These are phyloP conservation scores for Gymnosoma rotundatum DNA, from an alignment of 2,888 invertebrate species.

Conservation along the genomic window DNA sequence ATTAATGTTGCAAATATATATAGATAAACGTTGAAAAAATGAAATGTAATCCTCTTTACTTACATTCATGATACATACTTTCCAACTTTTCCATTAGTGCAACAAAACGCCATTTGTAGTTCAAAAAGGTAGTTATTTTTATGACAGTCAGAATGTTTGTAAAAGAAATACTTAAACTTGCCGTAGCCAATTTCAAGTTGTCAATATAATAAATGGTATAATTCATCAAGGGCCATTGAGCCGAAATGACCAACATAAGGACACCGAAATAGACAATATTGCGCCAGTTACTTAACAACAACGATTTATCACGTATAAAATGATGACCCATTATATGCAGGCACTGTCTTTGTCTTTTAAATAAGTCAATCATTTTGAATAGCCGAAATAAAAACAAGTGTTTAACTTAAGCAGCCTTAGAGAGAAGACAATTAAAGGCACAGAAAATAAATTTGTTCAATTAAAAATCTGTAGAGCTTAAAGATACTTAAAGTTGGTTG, in stretches of 20 bases:
- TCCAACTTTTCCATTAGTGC: slow-evolving; percentile 76
- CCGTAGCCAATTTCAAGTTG: slow-evolving; percentile 78
- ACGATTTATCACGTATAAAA: slow-evolving; percentile 67
- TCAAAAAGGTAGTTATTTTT: slow-evolving; percentile 78
- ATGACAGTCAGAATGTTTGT: slow-evolving; percentile 78
- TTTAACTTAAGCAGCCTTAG: not conserved
- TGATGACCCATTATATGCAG: slow-evolving; percentile 76
- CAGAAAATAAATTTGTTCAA: slow-evolving; percentile 25
- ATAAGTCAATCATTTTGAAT: slow-evolving; percentile 71
- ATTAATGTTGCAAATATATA: no score
- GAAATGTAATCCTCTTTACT: slow-evolving; percentile 46
- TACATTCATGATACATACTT: slow-evolving; percentile 75
- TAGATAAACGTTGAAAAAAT: not conserved
- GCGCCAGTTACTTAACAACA: slow-evolving; percentile 54
- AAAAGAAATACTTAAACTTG: slow-evolving; percentile 77
- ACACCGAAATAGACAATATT: slow-evolving; percentile 62
- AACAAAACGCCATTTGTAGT: slow-evolving; percentile 75
- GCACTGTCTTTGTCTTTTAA: slow-evolving; percentile 75
- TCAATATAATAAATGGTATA: slow-evolving; percentile 76
- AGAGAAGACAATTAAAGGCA: slow-evolving; percentile 11
- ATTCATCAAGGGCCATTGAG: slow-evolving; percentile 78
- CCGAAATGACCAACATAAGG: slow-evolving; percentile 76
- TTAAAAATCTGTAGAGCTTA: slow-evolving; percentile 25
- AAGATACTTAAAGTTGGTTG: slow-evolving; percentile 41
- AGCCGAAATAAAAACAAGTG: not conserved